Percentiles rank a stretch among this genome's conserved stretches.
Evolutionary conservation across 2,113 vertebrate genomes (phyloP).

Genomic region (Nothocercus nigrocapillus): DNA sequence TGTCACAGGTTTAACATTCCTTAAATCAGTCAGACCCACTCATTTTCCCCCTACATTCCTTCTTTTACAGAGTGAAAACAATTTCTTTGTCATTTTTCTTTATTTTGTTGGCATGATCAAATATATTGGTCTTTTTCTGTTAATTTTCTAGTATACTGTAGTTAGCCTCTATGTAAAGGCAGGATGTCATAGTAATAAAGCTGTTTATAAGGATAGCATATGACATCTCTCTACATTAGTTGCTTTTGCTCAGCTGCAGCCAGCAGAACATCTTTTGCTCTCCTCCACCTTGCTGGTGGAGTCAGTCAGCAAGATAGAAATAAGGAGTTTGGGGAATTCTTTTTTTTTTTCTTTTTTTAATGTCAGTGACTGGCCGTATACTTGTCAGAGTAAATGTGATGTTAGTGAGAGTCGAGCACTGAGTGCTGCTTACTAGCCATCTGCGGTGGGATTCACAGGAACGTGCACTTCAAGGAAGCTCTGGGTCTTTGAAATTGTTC

Average conservation of each 20-base stretch:
- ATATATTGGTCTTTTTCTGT: not conserved
- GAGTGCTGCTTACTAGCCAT: not conserved
- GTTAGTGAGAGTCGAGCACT: not conserved
- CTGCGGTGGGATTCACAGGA: too few relatives aligned
- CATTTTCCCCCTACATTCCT: not conserved
- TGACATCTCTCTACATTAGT: not conserved
- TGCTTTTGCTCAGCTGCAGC: not conserved
- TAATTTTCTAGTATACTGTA: not conserved
- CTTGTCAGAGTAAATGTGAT: too few relatives aligned
- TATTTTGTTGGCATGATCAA: not conserved
- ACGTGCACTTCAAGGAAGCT: too few relatives aligned
- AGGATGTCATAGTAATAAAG: not conserved
- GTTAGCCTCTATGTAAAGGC: not conserved
- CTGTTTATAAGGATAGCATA: accelerated
- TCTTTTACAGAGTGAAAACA: not conserved
- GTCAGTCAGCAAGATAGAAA: not conserved
- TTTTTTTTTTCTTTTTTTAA: not conserved
- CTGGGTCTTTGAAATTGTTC: too few relatives aligned
- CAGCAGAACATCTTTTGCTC: not conserved
- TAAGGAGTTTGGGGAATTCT: not conserved
- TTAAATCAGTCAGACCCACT: not conserved
- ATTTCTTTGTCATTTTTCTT: not conserved
- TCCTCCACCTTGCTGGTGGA: not conserved
- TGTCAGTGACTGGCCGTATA: not conserved
- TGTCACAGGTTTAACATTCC: not conserved